Base-by-base conservation (phyloP, 2,888 invertebrate species). In the Plagodis dolabraria region DNA sequence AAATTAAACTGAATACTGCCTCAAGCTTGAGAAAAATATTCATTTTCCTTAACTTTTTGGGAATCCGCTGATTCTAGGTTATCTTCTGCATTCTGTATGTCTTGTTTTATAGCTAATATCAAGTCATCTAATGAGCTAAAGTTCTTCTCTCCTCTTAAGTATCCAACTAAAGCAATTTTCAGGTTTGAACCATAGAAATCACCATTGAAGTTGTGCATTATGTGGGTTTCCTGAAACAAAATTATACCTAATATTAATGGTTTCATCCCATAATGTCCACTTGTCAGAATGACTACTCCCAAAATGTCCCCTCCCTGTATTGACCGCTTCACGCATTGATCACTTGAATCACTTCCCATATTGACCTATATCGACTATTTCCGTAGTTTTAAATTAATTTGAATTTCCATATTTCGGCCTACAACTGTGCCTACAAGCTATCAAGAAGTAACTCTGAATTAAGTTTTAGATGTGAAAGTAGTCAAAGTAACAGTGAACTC, bases 141-240 rank as follows among this genome's bases (percentile, higher is more conserved):
- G 82, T 97, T 95, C 77, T 92, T 94, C 92, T 99, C 98, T 0
- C 96, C 95, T 69, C 99, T 93, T 63, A 99, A 93, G 81, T 96
- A 98, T 12, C 97, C 98, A 54, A 96, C 82, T 60, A 99, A 94
- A 63, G 95, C 95, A 33, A 98, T 94, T 89, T 96, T 96, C 65
- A 99, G 87, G 59, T 91, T 81, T 47, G 95, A 93, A 0, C 96
- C 98, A 88, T 99, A 99, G 76, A 99, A 97, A 86, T 99, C 99
- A 46, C 93, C 79, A 35, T 95, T 93, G 80, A 97, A 99, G 63
- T 95, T 89, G 77, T 99, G 96, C 68, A 99, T 89, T 49, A 99
- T 95, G 80, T 99, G 98, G 0, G 98, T 97, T 93, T 99, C 99
- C 97, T 97, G 88, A 54, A 94, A 93, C 10, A 50, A 12, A 42